phyloP scores from a whole-genome alignment of 2,113 vertebrate genomes.

The Fregata magnificens region DNA sequence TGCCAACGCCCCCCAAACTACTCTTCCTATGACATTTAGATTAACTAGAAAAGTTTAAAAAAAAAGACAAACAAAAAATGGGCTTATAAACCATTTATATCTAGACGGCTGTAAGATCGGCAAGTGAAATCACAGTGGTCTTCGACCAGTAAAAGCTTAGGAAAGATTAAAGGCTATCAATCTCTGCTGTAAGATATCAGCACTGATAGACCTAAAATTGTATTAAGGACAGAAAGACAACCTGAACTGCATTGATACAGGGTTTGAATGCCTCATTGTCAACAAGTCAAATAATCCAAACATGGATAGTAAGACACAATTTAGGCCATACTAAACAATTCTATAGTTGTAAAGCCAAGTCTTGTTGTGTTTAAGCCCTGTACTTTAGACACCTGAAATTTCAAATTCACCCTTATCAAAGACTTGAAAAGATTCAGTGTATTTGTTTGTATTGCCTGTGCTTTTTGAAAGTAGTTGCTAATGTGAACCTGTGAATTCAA shows the following conservation, averaged over 20 bases:
- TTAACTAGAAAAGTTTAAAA: constrained; percentile 57
- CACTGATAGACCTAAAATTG: constrained; percentile 1
- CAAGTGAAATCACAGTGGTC: constrained; percentile 42
- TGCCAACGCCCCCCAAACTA: neutral
- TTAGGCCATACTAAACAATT: neutral
- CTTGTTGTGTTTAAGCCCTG: neutral
- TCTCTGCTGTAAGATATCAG: constrained; percentile 34
- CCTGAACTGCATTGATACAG: neutral
- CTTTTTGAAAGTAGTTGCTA: neutral
- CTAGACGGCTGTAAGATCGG: constrained; percentile 4
- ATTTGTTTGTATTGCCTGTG: neutral
- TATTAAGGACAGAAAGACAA: neutral
- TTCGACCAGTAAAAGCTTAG: constrained; percentile 31
- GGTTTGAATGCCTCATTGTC: neutral
- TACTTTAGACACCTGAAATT: neutral
- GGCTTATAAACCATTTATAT: constrained; percentile 23
- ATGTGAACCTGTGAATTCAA: neutral
- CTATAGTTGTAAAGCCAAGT: neutral
- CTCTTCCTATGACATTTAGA: constrained; percentile 22
- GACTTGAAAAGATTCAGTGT: neutral
- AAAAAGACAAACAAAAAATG: neutral
- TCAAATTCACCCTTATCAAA: neutral
- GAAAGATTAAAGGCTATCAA: constrained; percentile 53
- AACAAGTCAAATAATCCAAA: neutral
- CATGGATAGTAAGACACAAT: neutral